Evolutionary conservation across 2,888 invertebrate species (phyloP), one percentile per base, ranked within the genome.

Genomic region (Hirtodrosophila cameraria): DNA sequence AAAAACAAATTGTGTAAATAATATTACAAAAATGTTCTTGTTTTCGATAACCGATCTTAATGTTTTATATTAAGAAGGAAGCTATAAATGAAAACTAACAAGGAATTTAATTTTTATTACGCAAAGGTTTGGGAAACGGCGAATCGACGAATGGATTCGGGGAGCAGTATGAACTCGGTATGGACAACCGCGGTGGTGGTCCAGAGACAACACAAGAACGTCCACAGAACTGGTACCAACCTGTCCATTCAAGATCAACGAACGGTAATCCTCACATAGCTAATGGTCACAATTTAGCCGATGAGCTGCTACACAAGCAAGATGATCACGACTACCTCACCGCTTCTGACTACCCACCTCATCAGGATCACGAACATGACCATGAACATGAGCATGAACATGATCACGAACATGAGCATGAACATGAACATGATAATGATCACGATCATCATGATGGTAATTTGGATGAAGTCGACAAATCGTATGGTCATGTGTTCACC

Each of bases 281-380:
- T 2, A 48, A 46, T 31, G 71, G 35, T 7, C 57, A 60, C 20
- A 54, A 49, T 1, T 23, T 70, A 5, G 59, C 61, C 3, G 81
- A 87, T 15, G 83, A 84, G 35, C 41, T 78, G 7, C 25, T 86
- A 18, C 84, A 74, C 8, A 70, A 71, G 42, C 75, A 48, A 1
- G 63, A 68, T 31, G 83, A 79, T 9, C 73, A 70, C 15, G 75
- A 72, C n/a, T 84, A 83, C 28, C 62, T 78, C 15, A 76, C 86
- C 50, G 83, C 83, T 8, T 88, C 90, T 4, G 88, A 84, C 9
- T 85, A 76, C 33, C 89, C 90, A 33, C 89, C 89, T 3, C 86
- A 82, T 45, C 63, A 74, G 4, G 63, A 75, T 11, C 63, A 54
- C 7, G 62, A 52, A 16, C 60, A 53, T 5, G 55, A 55, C 1